Conservation (phyloP, 2,113 vertebrate genomes). For the Esox niger region DNA sequence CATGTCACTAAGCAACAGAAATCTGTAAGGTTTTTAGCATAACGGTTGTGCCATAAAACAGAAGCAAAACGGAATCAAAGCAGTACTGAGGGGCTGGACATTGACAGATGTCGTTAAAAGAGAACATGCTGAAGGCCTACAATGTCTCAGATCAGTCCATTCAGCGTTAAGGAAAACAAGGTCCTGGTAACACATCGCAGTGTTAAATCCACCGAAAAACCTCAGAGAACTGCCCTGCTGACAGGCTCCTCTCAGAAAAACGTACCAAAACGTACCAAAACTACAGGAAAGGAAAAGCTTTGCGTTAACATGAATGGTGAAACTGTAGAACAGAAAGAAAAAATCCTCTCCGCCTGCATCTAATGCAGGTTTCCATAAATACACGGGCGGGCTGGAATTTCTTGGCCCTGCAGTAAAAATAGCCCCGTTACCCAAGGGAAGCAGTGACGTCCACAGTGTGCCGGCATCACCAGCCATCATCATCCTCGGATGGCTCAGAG, state of each 20-base stretch:
- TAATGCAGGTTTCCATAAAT: slow-evolving; percentile 57
- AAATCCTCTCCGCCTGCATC: slow-evolving; percentile 36
- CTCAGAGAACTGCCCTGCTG: background rate
- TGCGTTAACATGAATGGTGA: slow-evolving; percentile 15
- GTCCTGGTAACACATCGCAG: background rate
- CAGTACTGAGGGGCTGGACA: background rate
- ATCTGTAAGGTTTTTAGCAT: background rate
- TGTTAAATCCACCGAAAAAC: background rate
- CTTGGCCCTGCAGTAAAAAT: slow-evolving; percentile 66
- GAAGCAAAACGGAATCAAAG: background rate
- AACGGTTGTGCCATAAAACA: background rate
- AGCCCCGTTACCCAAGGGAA: slow-evolving; percentile 58
- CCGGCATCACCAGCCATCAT: slow-evolving; percentile 60
- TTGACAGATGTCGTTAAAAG: background rate
- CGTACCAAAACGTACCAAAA: no score
- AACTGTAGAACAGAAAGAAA: slow-evolving; percentile 21
- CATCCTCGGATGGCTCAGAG: slow-evolving; percentile 28
- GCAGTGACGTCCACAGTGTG: slow-evolving; percentile 62
- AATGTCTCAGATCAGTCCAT: background rate
- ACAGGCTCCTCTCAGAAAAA: no score
- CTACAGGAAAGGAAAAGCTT: background rate
- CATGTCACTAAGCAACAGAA: background rate
- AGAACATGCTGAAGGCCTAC: slow-evolving; percentile 2
- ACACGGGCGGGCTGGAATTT: slow-evolving; percentile 50
- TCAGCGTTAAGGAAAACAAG: background rate